These are phyloP conservation scores for Cephus nigrinus DNA, from an alignment of 2,888 invertebrate species.

Conservation along the genomic window DNA sequence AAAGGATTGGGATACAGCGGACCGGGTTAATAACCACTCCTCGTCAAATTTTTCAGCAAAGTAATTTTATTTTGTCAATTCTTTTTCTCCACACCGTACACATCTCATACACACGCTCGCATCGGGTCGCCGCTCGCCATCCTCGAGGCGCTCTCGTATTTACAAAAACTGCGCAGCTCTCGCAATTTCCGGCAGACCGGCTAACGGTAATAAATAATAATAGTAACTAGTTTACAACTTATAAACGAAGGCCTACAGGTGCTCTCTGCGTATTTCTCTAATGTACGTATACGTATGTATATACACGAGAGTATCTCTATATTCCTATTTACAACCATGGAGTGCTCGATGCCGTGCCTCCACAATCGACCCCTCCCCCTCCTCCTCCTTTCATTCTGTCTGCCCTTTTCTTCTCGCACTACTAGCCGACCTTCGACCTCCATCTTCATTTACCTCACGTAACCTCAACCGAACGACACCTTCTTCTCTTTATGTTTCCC, in stretches of 20 bases:
- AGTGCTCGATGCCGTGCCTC: conserved; percentile 7
- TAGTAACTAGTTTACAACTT: conserved; percentile 7
- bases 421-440: neutral
- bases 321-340: conserved; percentile 19
- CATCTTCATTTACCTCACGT: neutral
- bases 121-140: neutral
- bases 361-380: neutral
- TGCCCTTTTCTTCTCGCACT: neutral
- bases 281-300: neutral
- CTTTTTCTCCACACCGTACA: conserved; percentile 1
- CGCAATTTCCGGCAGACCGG: neutral
- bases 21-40: conserved; percentile 63
- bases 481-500: neutral
- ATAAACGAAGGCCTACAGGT: conserved; percentile 1
- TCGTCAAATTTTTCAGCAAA: conserved; percentile 62
- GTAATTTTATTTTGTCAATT: conserved; percentile 56
- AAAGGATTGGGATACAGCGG: conserved; percentile 48
- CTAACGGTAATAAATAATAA: conserved; percentile 10
- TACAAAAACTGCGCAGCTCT: neutral
- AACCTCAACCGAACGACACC: neutral
- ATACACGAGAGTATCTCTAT: neutral
- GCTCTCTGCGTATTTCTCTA: neutral
- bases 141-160: conserved; percentile 1
- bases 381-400: neutral
- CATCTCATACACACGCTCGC: conserved; percentile 1